Conservation (phyloP, 2,113 vertebrate species). For the Bos javanicus region DNA sequence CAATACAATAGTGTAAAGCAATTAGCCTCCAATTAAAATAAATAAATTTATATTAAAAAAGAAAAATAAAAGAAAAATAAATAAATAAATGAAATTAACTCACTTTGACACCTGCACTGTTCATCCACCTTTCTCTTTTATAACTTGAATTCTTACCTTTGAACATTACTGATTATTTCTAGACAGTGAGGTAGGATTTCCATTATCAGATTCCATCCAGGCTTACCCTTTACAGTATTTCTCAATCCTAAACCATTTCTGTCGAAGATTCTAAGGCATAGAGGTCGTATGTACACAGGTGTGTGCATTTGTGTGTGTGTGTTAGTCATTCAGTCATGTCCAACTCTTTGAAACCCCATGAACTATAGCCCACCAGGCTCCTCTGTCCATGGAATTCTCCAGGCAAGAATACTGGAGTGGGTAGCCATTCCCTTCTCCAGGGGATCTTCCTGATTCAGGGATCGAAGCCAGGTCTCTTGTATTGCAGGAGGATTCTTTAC, state of each 20-base stretch:
- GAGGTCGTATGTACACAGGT: not conserved
- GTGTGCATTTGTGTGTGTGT: not conserved
- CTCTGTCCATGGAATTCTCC: not conserved
- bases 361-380: not conserved
- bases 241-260: not conserved
- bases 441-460: not conserved
- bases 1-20: too few species aligned
- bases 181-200: not conserved
- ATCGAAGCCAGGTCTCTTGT: not conserved
- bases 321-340: not conserved
- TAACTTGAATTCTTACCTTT: not conserved
- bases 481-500: not conserved
- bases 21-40: too few species aligned
- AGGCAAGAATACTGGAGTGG: not conserved
- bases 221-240: not conserved
- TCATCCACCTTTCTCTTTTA: not conserved
- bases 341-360: not conserved
- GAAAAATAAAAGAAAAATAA: too few species aligned
- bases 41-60: too few species aligned
- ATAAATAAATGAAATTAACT: not conserved
- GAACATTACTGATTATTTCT: not conserved
- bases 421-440: not conserved
- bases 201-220: not conserved
- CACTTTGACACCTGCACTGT: not conserved
- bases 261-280: not conserved